phyloP scores from a whole-genome alignment of 2,797 vertebrate genomes.

The Galagoides demidoff region DNA sequence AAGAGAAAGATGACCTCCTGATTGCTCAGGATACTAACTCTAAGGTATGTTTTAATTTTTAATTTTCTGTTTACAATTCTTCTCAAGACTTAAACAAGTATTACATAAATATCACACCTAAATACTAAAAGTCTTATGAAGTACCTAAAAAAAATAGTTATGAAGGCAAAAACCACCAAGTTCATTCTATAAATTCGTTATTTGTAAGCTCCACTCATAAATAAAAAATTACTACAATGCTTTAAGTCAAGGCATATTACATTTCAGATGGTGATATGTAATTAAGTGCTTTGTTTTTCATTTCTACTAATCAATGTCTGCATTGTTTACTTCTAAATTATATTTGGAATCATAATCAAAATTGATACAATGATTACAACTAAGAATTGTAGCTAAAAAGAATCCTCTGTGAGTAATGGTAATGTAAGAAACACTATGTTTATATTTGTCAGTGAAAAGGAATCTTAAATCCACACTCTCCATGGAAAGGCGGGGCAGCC shows the following conservation, averaged over 20 bases:
- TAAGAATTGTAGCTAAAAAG: slow-evolving; percentile 55
- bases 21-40: neutral
- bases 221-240: slow-evolving; percentile 65
- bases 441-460: slow-evolving; percentile 7
- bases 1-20: slow-evolving; percentile 15
- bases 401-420: neutral
- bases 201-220: slow-evolving; percentile 57
- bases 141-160: slow-evolving; percentile 40
- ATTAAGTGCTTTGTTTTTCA: slow-evolving; percentile 66
- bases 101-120: neutral
- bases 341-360: slow-evolving; percentile 58
- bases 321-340: slow-evolving; percentile 45
- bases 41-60: slow-evolving; percentile 22
- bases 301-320: slow-evolving; percentile 62
- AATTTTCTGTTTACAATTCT: slow-evolving; percentile 32
- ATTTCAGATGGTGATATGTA: slow-evolving; percentile 65
- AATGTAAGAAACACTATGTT: slow-evolving; percentile 34
- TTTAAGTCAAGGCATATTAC: slow-evolving; percentile 64
- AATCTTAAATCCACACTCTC: slow-evolving; percentile 12
- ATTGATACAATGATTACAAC: slow-evolving; percentile 46
- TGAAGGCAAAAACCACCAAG: neutral
- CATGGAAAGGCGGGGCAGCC: neutral
- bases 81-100: slow-evolving; percentile 13
- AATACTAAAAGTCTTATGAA: slow-evolving; percentile 3
- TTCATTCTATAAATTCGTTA: slow-evolving; percentile 33